phyloP scores from a whole-genome alignment of 92 coral and sea anemone genomes.

The Umimayanthus kanabou region DNA sequence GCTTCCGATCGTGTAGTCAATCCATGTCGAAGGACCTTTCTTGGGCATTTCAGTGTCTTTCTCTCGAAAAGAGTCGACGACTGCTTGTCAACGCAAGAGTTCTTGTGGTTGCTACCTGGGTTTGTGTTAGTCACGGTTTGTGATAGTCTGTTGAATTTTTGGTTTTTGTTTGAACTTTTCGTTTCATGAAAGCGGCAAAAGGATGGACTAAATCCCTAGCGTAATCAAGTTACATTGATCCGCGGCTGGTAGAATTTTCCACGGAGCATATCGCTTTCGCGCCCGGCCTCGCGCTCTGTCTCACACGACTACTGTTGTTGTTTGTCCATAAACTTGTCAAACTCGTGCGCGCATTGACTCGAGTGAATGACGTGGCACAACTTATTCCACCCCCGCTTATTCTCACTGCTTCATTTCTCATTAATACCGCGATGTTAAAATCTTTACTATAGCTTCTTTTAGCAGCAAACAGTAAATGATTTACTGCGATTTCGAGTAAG shows the following conservation, averaged over 20 bases:
- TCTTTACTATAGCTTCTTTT: slow-evolving; percentile 3
- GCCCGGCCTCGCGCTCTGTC: slow-evolving; percentile 16
- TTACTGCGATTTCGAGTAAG: neutral
- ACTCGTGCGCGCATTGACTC: slow-evolving; percentile 12
- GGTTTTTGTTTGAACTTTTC: neutral
- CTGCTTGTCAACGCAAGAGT: neutral
- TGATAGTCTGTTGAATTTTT: neutral
- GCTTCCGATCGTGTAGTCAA: slow-evolving; percentile 66
- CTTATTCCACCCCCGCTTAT: slow-evolving; percentile 37
- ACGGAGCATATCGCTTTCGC: neutral
- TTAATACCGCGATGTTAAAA: neutral
- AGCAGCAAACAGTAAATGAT: neutral
- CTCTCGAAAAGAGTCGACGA: neutral
- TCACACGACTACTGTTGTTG: slow-evolving; percentile 19
- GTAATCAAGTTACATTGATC: neutral
- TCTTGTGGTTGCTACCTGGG: neutral
- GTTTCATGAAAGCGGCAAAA: slow-evolving; percentile 24
- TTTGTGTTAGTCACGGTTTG: neutral
- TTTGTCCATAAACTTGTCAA: slow-evolving; percentile 29
- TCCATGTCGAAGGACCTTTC: slow-evolving; percentile 56
- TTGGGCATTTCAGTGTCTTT: slow-evolving; percentile 43
- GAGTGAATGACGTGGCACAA: slow-evolving; percentile 41
- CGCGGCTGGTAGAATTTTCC: neutral
- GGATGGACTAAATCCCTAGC: neutral
- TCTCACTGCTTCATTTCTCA: neutral